phyloP scores from a whole-genome alignment of 1,140 invertebrate species.

The Diplogasteroides magnus region DNA sequence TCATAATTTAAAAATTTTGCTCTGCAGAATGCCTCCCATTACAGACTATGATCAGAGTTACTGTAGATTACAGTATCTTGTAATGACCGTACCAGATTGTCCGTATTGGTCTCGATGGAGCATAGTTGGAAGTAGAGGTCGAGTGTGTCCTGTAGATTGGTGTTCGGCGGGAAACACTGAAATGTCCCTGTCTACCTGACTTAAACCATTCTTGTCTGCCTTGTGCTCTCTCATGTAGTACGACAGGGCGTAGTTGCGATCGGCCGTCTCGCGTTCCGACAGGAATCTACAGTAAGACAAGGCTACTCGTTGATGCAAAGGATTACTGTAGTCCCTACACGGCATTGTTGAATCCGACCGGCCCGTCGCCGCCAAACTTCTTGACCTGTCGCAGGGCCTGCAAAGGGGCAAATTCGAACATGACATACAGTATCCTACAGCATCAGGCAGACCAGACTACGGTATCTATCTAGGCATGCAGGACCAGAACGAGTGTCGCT shows the following conservation, averaged over 20 bases:
- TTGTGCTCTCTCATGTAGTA: slow-evolving; percentile 96
- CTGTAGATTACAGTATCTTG: too few species aligned
- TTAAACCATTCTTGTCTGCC: slow-evolving; percentile 14
- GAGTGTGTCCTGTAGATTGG: slow-evolving; percentile 72
- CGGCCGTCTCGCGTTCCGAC: slow-evolving; percentile 87
- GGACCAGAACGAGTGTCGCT: too few species aligned
- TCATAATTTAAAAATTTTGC: too few species aligned
- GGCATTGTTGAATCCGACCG: slow-evolving; percentile 89
- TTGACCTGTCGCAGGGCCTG: slow-evolving; percentile 55
- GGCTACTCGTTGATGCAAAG: slow-evolving; percentile 13
- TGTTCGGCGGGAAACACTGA: slow-evolving; percentile 30
- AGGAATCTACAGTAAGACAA: slow-evolving; percentile 64
- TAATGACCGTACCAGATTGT: slow-evolving; percentile 60
- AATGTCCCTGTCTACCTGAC: slow-evolving; percentile 12
- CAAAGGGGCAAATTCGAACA: not conserved
- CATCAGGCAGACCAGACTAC: too few species aligned
- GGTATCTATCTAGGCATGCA: too few species aligned
- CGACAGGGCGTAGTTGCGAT: slow-evolving; percentile 88
- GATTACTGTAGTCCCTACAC: slow-evolving; percentile 60
- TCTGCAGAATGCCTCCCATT: too few species aligned
- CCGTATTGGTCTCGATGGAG: slow-evolving; percentile 85
- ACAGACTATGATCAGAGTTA: too few species aligned
- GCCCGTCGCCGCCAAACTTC: slow-evolving; percentile 77
- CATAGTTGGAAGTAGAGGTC: slow-evolving; percentile 93
- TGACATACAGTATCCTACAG: not conserved